Conservation (phyloP, 2,797 vertebrate species). For the Allenopithecus nigroviridis region DNA sequence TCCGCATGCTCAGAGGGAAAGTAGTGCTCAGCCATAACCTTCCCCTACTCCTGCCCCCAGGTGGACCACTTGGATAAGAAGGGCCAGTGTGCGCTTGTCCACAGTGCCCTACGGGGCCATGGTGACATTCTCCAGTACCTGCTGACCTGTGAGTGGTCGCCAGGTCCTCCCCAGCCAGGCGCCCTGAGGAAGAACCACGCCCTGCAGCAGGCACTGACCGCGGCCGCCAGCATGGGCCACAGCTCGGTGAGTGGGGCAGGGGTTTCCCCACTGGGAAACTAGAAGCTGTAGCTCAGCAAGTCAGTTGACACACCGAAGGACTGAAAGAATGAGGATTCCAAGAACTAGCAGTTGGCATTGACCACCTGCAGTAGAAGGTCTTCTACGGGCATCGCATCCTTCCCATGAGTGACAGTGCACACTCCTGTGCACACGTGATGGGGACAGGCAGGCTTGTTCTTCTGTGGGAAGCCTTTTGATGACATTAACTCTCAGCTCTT, state of each 20-base stretch:
- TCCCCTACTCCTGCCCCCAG: constrained; percentile 79
- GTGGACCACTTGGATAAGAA: constrained; percentile 95
- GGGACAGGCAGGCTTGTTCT: background rate
- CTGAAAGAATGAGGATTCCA: background rate
- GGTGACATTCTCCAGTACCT: constrained; percentile 91
- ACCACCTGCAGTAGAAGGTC: accelerated
- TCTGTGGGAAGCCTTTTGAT: accelerated
- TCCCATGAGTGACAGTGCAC: accelerated
- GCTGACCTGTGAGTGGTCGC: constrained; percentile 89
- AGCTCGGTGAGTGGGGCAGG: constrained; percentile 84
- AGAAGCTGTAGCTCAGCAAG: background rate
- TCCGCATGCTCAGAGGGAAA: background rate
- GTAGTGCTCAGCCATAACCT: background rate
- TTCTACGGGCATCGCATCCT: accelerated
- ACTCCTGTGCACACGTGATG: accelerated
- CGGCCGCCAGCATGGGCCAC: constrained; percentile 97
- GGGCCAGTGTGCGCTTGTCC: constrained; percentile 95
- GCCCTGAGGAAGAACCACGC: constrained; percentile 89
- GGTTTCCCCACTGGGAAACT: background rate
- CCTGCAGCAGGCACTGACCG: constrained; percentile 95
- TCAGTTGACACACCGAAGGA: background rate
- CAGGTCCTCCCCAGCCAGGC: constrained; percentile 86
- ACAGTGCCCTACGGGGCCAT: constrained; percentile 94
- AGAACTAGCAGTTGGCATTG: background rate
- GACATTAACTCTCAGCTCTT: accelerated